Evolutionary conservation across 2,888 invertebrate species (phyloP).

Genomic region (Andrena trimmerana): DNA sequence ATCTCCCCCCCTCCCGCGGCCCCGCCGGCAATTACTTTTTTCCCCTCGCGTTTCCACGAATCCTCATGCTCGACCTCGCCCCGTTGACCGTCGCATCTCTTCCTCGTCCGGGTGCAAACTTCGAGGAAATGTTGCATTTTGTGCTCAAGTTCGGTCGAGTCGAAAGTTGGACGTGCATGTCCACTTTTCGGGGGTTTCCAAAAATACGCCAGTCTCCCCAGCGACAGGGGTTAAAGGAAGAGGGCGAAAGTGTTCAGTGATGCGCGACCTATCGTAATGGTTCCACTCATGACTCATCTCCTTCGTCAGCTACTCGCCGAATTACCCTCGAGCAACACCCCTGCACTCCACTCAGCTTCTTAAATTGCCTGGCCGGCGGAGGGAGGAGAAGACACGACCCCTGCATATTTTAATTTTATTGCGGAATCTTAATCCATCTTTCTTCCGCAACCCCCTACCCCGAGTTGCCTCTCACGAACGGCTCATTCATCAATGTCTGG

Average conservation of each 20-base stretch:
- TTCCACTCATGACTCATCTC: slow-evolving; percentile 15
- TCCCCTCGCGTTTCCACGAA: not conserved
- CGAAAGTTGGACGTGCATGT: slow-evolving; percentile 29
- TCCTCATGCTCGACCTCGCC: slow-evolving; percentile 7
- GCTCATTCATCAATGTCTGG: slow-evolving; percentile 48
- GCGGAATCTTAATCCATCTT: slow-evolving; percentile 33
- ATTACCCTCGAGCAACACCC: slow-evolving; percentile 43
- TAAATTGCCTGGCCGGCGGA: slow-evolving; percentile 24
- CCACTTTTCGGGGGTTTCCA: slow-evolving; percentile 11
- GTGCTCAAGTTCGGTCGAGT: slow-evolving; percentile 41
- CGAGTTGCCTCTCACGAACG: slow-evolving; percentile 3
- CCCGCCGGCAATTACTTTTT: not conserved
- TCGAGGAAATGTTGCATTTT: slow-evolving; percentile 32
- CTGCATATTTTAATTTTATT: slow-evolving; percentile 60
- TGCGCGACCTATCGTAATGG: slow-evolving; percentile 38
- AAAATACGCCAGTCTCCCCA: slow-evolving; percentile 47
- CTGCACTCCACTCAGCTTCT: slow-evolving; percentile 19
- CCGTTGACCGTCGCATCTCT: slow-evolving; percentile 27
- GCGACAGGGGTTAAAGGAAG: not conserved
- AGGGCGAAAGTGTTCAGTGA: slow-evolving; percentile 39
- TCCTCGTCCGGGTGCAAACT: not conserved
- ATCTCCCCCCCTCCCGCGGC: slow-evolving; percentile 11
- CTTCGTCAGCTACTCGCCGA: slow-evolving; percentile 44
- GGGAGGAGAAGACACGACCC: slow-evolving; percentile 3
- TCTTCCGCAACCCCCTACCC: not conserved